Conservation (phyloP, 2,113 vertebrate genomes). For the Anas platyrhynchos region DNA sequence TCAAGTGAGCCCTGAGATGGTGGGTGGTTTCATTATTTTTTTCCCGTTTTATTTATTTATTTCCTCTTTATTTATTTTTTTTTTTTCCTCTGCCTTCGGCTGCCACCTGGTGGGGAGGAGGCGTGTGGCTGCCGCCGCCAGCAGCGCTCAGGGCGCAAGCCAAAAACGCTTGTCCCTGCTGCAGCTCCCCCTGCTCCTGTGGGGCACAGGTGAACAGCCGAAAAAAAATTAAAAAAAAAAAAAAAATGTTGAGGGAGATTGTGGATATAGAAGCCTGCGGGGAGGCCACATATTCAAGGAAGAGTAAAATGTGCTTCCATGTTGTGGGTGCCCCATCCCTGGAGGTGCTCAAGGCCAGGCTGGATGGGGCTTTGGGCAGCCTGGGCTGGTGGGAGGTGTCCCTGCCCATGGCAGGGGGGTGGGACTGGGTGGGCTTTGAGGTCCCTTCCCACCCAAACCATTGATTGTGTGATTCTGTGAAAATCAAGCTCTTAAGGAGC, state of each 20-base stretch:
- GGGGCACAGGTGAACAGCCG: no score
- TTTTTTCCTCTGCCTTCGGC: background rate
- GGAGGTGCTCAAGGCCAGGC: background rate
- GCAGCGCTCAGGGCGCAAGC: background rate
- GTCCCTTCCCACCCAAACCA: background rate
- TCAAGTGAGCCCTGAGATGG: background rate
- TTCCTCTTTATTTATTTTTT: background rate
- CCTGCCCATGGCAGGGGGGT: no score
- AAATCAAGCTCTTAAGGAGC: background rate
- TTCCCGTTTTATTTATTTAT: no score
- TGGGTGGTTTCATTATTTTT: background rate
- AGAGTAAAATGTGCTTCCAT: background rate
- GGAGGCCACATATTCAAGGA: background rate
- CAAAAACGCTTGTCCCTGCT: background rate
- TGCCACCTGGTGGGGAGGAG: conserved; percentile 48
- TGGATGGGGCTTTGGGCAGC: background rate
- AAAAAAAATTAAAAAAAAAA: no score
- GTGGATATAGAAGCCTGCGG: background rate
- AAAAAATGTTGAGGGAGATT: background rate
- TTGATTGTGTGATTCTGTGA: background rate
- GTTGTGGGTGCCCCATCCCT: background rate
- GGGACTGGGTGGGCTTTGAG: no score
- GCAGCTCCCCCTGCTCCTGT: background rate
- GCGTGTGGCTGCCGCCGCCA: background rate
- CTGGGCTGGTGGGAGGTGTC: no score